Percentiles rank a stretch among this genome's conserved stretches.
phyloP scores from a whole-genome alignment of 2,888 invertebrate genomes.

The Amphiduros pacificus region DNA sequence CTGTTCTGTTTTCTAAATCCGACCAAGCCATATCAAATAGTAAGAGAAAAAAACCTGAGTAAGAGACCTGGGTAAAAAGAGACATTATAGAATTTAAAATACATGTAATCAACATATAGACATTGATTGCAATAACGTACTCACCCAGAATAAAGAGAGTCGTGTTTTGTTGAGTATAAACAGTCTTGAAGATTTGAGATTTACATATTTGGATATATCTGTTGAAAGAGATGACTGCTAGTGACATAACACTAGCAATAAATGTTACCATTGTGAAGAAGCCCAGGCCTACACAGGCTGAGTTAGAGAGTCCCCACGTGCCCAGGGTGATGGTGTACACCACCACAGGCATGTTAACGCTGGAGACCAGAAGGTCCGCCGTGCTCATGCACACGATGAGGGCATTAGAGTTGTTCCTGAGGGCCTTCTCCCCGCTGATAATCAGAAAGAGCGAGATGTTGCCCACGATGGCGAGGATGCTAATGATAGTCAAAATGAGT shows the following conservation, averaged over 20 bases:
- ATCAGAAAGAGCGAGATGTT: neutral
- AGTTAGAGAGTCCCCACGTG: neutral
- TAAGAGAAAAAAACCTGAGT: too few relatives aligned
- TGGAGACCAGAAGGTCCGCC: neutral
- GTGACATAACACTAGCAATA: slow-evolving; percentile 2
- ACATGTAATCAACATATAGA: too few relatives aligned
- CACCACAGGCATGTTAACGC: neutral
- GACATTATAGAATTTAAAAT: too few relatives aligned
- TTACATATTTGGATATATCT: neutral
- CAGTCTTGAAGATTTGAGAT: neutral
- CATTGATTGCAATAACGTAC: too few relatives aligned
- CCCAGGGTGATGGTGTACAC: neutral
- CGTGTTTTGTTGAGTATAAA: neutral
- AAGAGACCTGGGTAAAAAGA: too few relatives aligned
- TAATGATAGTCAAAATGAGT: neutral
- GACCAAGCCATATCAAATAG: too few relatives aligned
- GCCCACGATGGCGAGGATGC: neutral
- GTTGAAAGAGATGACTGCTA: neutral
- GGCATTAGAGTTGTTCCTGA: neutral
- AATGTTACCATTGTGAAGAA: slow-evolving; percentile 2
- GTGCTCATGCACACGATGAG: neutral
- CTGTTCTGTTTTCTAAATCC: too few relatives aligned
- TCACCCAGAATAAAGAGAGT: neutral
- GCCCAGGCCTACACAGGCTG: neutral
- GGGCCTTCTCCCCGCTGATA: neutral